These are phyloP conservation scores for Platanista minor DNA, from an alignment of 2,113 vertebrate genomes.

Conservation along the genomic window DNA sequence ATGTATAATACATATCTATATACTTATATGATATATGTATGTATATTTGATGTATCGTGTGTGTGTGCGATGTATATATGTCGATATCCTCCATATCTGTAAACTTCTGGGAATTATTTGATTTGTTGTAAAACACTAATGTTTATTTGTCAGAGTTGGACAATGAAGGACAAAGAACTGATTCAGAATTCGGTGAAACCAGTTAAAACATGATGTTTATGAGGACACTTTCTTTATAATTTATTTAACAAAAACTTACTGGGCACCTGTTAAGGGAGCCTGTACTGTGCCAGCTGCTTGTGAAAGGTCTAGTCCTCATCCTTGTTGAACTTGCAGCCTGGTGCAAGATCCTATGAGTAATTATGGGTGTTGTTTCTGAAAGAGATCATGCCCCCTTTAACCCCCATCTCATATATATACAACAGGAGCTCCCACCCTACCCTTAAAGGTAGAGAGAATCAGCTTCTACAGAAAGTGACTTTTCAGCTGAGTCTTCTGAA, in stretches of 20 bases:
- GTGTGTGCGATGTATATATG: accelerated
- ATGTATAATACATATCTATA: not conserved
- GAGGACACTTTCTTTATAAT: not conserved
- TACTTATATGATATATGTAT: no score
- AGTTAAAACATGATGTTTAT: not conserved
- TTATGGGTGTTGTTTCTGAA: not conserved
- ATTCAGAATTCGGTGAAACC: not conserved
- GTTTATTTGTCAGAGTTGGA: not conserved
- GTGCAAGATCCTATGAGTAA: not conserved
- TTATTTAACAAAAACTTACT: not conserved
- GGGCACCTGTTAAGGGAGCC: not conserved
- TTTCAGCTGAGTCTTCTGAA: not conserved
- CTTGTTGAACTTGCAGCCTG: no score
- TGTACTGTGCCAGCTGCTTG: not conserved
- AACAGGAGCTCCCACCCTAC: not conserved
- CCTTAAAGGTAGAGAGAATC: not conserved
- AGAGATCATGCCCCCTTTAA: not conserved
- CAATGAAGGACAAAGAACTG: not conserved
- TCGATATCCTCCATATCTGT: not conserved
- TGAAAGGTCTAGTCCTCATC: not conserved
- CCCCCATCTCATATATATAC: not conserved
- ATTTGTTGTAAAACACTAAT: not conserved
- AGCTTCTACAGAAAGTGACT: not conserved
- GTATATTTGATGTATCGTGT: not conserved
- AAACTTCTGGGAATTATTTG: not conserved